phyloP scores from a whole-genome alignment of 2,113 vertebrate genomes.

The Fulica atra region DNA sequence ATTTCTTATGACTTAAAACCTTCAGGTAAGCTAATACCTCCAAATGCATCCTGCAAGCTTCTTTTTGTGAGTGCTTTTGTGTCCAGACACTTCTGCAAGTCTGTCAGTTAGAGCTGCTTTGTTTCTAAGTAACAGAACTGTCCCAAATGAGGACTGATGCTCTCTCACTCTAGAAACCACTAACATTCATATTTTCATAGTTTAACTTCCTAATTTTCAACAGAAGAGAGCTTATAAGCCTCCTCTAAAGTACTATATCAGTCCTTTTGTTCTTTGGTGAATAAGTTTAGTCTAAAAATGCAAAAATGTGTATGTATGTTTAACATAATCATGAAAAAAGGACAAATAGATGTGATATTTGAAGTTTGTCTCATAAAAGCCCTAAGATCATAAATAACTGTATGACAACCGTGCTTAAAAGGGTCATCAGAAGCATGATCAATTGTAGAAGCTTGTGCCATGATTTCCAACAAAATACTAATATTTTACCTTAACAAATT shows the following conservation, averaged over 20 bases:
- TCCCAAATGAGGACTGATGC: neutral
- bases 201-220: neutral
- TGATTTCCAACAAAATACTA: neutral
- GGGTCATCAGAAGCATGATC: neutral
- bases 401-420: neutral
- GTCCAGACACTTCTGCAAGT: neutral
- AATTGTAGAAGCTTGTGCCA: neutral
- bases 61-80: neutral
- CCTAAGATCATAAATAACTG: neutral
- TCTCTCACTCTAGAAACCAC: neutral
- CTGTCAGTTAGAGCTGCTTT: neutral
- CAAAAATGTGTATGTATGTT: neutral
- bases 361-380: neutral
- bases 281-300: neutral
- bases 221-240: neutral
- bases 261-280: neutral
- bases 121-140: neutral
- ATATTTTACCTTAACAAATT: neutral
- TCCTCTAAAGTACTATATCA: neutral
- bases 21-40: neutral
- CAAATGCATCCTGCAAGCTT: neutral
- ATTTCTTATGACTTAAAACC: neutral
- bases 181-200: neutral
- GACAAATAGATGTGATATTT: neutral
- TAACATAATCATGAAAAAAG: neutral